Conservation (phyloP, 2,888 invertebrate genomes). For the Fabriciana adippe region DNA sequence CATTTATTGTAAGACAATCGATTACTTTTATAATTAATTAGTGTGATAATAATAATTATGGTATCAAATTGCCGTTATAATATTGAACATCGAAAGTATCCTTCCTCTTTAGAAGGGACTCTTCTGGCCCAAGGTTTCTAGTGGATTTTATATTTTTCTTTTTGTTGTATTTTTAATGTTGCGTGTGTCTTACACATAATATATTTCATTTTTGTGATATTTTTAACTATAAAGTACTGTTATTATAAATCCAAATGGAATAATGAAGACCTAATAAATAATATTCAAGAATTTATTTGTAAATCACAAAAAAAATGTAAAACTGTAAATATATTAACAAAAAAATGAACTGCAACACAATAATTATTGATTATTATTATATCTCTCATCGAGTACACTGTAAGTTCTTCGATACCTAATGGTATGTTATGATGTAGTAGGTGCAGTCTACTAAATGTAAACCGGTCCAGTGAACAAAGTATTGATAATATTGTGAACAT, state of each 20-base stretch:
- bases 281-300: constrained; percentile 83
- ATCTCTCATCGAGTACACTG: constrained; percentile 78
- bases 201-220: constrained; percentile 84
- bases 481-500: constrained; percentile 81
- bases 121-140: constrained; percentile 81
- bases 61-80: constrained; percentile 81
- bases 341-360: constrained; percentile 81
- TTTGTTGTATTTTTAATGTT: constrained; percentile 83
- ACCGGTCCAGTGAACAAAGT: constrained; percentile 83
- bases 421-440: constrained; percentile 76
- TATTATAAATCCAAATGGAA: constrained; percentile 81
- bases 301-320: constrained; percentile 83
- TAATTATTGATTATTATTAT: constrained; percentile 64
- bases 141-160: constrained; percentile 81
- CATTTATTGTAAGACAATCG: constrained; percentile 83
- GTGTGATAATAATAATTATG: constrained; percentile 80
- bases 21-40: constrained; percentile 82
- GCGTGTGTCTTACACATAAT: constrained; percentile 84
- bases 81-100: constrained; percentile 83
- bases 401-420: constrained; percentile 79
- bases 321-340: constrained; percentile 83
- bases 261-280: constrained; percentile 81
- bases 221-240: constrained; percentile 83
- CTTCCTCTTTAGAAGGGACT: constrained; percentile 83
- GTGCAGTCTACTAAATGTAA: constrained; percentile 75